Evolutionary conservation across 1,140 invertebrate species (phyloP).

Genomic region (Drosophila rufa): DNA sequence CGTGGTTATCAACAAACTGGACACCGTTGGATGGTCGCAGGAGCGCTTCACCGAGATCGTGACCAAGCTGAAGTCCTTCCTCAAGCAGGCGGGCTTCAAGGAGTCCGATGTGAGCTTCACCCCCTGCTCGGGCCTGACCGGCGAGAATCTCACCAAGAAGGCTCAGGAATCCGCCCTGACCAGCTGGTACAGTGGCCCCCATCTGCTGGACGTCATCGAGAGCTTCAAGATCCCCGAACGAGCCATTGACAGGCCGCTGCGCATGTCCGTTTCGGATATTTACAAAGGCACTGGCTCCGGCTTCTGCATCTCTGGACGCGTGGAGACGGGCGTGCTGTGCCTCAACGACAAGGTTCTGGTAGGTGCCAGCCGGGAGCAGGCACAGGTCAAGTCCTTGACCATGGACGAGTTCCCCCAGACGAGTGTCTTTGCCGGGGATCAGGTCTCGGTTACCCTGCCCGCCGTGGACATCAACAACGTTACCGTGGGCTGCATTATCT

Average conservation of each 20-base stretch:
- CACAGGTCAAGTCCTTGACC: constrained; percentile 90
- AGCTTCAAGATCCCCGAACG: constrained; percentile 93
- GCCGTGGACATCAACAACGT: constrained; percentile 95
- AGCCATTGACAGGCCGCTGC: constrained; percentile 94
- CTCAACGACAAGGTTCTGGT: constrained; percentile 95
- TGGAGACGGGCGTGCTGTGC: constrained; percentile 96
- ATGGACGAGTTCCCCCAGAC: constrained; percentile 91
- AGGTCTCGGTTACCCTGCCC: constrained; percentile 92
- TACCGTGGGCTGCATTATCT: constrained; percentile 93
- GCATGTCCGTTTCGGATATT: constrained; percentile 97
- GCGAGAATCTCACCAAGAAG: constrained; percentile 94
- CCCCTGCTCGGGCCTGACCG: constrained; percentile 97
- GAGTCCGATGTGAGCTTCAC: constrained; percentile 95
- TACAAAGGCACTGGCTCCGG: constrained; percentile 96
- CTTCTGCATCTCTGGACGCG: constrained; percentile 94
- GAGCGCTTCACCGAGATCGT: constrained; percentile 95
- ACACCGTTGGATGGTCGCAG: constrained; percentile 92
- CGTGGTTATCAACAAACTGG: constrained; percentile 94
- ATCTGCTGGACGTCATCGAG: constrained; percentile 93
- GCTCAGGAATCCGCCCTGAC: constrained; percentile 89
- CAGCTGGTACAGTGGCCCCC: constrained; percentile 95
- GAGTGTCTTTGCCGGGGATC: constrained; percentile 97
- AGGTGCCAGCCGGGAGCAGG: constrained; percentile 93
- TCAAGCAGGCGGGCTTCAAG: constrained; percentile 98
- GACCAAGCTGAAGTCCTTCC: constrained; percentile 93